Evolutionary conservation across 2,113 vertebrate genomes (phyloP).

Genomic region (Pimephales promelas): DNA sequence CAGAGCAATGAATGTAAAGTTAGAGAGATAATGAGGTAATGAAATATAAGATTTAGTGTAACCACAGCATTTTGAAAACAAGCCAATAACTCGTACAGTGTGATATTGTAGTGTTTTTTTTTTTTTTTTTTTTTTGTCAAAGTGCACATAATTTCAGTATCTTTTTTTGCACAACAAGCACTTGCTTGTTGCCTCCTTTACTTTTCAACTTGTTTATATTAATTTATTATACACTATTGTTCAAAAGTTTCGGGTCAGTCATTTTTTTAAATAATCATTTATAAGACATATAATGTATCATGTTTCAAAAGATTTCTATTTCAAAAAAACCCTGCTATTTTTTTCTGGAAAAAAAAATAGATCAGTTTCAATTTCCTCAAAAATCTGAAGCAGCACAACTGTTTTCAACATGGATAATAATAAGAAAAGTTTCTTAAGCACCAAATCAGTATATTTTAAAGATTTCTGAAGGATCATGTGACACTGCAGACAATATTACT

Average conservation of each 20-base stretch:
- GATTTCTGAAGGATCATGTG: background rate
- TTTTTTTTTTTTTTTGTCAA: background rate
- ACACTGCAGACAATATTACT: background rate
- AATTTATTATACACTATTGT: background rate
- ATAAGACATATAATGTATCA: background rate
- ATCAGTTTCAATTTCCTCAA: background rate
- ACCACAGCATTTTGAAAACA: background rate
- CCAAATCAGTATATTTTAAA: background rate
- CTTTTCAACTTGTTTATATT: background rate
- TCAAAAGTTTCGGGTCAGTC: background rate
- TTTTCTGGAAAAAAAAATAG: too few relatives aligned
- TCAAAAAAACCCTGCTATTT: background rate
- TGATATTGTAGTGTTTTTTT: background rate
- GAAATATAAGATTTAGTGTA: background rate
- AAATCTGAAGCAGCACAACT: background rate
- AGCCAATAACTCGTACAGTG: background rate
- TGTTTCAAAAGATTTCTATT: background rate
- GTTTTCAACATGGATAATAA: background rate
- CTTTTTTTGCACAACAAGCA: background rate
- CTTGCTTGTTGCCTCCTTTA: background rate
- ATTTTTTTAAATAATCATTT: too few relatives aligned
- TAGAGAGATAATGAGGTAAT: background rate
- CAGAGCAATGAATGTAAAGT: background rate
- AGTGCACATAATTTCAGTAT: background rate
- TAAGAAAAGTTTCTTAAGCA: background rate